These are phyloP conservation scores for Pterois miles DNA, from an alignment of 2,797 vertebrate genomes.

Conservation along the genomic window DNA sequence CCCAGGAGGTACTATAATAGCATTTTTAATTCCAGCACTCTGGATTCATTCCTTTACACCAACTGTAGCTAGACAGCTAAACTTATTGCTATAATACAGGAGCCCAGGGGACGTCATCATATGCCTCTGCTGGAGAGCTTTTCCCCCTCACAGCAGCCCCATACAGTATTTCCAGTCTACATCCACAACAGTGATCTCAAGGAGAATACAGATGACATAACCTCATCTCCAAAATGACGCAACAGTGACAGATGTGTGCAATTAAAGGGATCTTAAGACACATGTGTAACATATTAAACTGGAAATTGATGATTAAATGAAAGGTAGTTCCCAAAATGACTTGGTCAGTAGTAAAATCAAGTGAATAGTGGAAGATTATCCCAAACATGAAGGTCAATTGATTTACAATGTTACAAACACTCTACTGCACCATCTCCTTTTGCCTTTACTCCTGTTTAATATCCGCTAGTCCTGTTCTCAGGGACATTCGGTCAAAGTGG, in stretches of 20 bases:
- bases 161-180: conserved; percentile 1
- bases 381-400: not conserved
- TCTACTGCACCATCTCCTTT: not conserved
- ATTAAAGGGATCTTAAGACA: not conserved
- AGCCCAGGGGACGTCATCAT: not conserved
- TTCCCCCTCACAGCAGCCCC: not conserved
- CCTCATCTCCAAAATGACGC: conserved; percentile 15
- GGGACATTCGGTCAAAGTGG: conserved; percentile 17
- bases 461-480: conserved; percentile 22
- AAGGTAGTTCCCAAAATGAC: not conserved
- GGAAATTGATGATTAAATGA: conserved; percentile 9
- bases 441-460: conserved; percentile 5
- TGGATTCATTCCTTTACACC: conserved; percentile 2
- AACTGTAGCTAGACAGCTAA: not conserved
- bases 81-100: conserved; percentile 4
- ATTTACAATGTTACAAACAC: conserved; percentile 7
- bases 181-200: conserved; percentile 4
- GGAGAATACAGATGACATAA: conserved; percentile 26
- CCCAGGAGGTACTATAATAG: conserved; percentile 2
- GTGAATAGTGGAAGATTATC: conserved; percentile 1
- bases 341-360: conserved; percentile 4
- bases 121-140: not conserved
- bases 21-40: not conserved
- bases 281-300: conserved; percentile 1
- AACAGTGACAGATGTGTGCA: conserved; percentile 26